Evolutionary conservation across 2,888 invertebrate species (phyloP).

Genomic region (Euphydryas editha): DNA sequence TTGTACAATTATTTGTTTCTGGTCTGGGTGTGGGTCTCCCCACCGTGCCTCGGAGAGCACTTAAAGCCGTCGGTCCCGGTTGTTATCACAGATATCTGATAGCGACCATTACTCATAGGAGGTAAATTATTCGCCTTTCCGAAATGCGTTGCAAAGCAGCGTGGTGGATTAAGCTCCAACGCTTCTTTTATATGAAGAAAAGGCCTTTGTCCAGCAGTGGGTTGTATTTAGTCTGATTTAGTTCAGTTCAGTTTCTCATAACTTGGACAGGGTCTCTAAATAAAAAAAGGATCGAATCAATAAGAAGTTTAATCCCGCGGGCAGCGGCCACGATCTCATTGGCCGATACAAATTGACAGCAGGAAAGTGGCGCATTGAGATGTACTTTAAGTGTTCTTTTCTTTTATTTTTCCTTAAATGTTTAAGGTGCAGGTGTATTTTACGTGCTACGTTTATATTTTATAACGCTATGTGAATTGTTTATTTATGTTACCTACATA

Average conservation of each 20-base stretch:
- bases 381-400: conserved; percentile 38
- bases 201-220: too few relatives aligned
- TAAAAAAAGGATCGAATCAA: conserved; percentile 83
- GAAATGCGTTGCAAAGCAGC: too few relatives aligned
- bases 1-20: too few relatives aligned
- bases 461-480: background rate
- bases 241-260: conserved; percentile 20
- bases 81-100: too few relatives aligned
- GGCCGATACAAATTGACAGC: conserved; percentile 77
- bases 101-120: too few relatives aligned
- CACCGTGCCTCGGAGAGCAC: too few relatives aligned
- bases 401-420: conserved; percentile 32
- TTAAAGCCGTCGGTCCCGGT: too few relatives aligned
- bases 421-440: conserved; percentile 18
- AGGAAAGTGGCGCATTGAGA: conserved; percentile 40
- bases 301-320: conserved; percentile 83
- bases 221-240: too few relatives aligned
- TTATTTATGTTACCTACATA: background rate
- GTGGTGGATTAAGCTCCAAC: too few relatives aligned
- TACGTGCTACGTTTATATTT: background rate
- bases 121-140: too few relatives aligned
- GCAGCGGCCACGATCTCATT: conserved; percentile 75
- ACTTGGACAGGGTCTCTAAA: conserved; percentile 46
- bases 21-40: too few relatives aligned
- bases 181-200: too few relatives aligned